Evolutionary conservation across 2,888 invertebrate genomes (phyloP).

Genomic region (Trachelus stipa): DNA sequence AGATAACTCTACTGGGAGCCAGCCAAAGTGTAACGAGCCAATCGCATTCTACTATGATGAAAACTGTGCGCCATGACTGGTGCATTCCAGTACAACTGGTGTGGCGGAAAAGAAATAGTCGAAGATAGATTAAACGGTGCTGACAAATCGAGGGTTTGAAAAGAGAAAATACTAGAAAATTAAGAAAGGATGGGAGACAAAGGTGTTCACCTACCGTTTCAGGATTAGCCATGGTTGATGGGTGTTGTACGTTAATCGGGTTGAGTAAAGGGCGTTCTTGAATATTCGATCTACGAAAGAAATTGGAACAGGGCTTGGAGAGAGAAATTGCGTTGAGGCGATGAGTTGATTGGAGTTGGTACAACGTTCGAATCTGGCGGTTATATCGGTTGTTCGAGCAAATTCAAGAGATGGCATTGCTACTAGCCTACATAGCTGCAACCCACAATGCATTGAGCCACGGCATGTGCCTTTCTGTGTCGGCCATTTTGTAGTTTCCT

Average conservation of each 20-base stretch:
- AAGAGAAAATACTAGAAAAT: conserved; percentile 1
- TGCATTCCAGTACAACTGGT: conserved; percentile 21
- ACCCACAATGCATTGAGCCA: conserved; percentile 70
- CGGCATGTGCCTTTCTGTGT: conserved; percentile 76
- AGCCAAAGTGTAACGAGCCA: conserved; percentile 17
- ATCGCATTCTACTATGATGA: conserved; percentile 23
- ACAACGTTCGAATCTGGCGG: background rate
- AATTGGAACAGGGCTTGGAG: background rate
- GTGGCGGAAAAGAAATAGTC: conserved; percentile 2
- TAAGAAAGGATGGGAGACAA: conserved; percentile 1
- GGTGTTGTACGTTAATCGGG: background rate
- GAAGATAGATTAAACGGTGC: background rate
- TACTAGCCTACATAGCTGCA: conserved; percentile 36
- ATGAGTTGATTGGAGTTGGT: background rate
- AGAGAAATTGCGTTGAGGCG: background rate
- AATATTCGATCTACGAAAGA: background rate
- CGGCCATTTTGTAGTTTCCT: conserved; percentile 78
- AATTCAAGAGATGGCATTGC: conserved; percentile 30
- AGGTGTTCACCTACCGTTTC: background rate
- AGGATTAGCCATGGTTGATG: conserved; percentile 21
- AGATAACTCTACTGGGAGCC: background rate
- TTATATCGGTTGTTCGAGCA: conserved; percentile 11
- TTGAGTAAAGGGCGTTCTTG: background rate
- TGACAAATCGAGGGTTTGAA: background rate
- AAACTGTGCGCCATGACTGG: conserved; percentile 21